These are phyloP conservation scores for Drosophila setifemur DNA, from an alignment of 1,140 invertebrate genomes.

Conservation along the genomic window DNA sequence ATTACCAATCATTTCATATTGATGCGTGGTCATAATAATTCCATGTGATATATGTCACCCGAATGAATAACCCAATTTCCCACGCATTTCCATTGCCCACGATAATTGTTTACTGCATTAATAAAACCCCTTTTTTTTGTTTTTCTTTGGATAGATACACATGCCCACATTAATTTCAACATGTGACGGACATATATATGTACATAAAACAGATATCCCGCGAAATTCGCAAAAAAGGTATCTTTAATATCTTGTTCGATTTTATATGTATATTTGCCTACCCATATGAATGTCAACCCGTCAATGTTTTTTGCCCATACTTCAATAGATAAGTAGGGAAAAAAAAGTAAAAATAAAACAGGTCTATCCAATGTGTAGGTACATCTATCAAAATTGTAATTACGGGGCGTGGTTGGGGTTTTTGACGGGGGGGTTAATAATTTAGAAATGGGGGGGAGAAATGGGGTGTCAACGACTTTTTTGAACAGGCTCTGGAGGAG, in stretches of 20 bases:
- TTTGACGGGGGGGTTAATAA: too few species aligned
- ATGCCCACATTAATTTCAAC: background rate
- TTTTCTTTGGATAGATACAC: too few species aligned
- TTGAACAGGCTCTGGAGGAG: background rate
- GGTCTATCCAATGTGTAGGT: conserved; percentile 1
- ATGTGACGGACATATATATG: background rate
- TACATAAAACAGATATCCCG: background rate
- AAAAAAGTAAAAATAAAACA: background rate
- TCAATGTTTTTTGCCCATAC: background rate
- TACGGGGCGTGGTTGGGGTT: conserved; percentile 2
- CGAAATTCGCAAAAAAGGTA: background rate
- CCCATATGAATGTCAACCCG: background rate
- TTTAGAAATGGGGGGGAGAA: too few species aligned
- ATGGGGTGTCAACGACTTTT: background rate
- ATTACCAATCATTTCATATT: too few species aligned
- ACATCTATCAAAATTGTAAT: conserved; percentile 34
- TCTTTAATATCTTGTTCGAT: background rate
- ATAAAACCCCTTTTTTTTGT: too few species aligned
- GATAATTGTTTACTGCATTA: background rate
- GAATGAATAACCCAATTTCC: too few species aligned
- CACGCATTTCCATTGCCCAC: background rate
- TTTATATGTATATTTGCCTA: conserved; percentile 1
- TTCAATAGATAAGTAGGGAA: background rate
- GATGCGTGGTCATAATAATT: too few species aligned
- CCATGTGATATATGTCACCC: too few species aligned